Percentiles rank a stretch among this genome's conserved stretches.
Evolutionary conservation across 2,888 invertebrate species (phyloP).

Genomic region (Neoascia interrupta): DNA sequence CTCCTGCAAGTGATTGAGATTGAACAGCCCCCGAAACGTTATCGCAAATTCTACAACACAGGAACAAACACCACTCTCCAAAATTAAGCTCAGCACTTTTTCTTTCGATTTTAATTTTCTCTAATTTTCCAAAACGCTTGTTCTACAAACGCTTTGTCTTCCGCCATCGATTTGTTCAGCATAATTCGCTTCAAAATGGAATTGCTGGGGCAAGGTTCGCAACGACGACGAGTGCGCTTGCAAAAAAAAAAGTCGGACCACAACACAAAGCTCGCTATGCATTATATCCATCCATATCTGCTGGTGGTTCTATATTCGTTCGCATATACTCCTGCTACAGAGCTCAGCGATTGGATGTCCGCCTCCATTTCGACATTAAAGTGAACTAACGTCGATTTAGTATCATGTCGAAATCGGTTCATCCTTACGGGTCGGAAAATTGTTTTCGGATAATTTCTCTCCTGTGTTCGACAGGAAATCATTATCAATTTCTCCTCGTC

Average conservation of each 20-base stretch:
- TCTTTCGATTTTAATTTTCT: conserved; percentile 48
- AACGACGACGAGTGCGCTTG: background rate
- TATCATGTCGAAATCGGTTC: conserved; percentile 61
- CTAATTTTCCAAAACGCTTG: conserved; percentile 55
- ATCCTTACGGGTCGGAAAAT: conserved; percentile 61
- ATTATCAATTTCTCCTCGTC: conserved; percentile 67
- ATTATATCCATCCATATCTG: conserved; percentile 26
- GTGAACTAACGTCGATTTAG: conserved; percentile 60
- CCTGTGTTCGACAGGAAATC: conserved; percentile 68
- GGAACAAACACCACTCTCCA: conserved; percentile 51
- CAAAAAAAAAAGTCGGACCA: conserved; percentile 41
- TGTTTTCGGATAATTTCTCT: conserved; percentile 69
- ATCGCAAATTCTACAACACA: conserved; percentile 24
- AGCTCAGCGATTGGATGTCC: conserved; percentile 23
- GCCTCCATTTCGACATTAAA: conserved; percentile 41
- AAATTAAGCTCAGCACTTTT: conserved; percentile 45
- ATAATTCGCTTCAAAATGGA: conserved; percentile 41
- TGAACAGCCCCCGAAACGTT: background rate
- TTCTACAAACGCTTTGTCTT: conserved; percentile 64
- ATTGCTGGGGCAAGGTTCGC: conserved; percentile 23
- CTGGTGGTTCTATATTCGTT: background rate
- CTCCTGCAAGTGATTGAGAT: conserved; percentile 18
- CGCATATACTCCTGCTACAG: background rate
- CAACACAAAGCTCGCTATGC: conserved; percentile 55
- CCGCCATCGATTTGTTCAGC: conserved; percentile 30